Evolutionary conservation across 2,113 vertebrate genomes (phyloP), one percentile per base, ranked within the genome.

Genomic region (Sphaerodactylus townsendi): DNA sequence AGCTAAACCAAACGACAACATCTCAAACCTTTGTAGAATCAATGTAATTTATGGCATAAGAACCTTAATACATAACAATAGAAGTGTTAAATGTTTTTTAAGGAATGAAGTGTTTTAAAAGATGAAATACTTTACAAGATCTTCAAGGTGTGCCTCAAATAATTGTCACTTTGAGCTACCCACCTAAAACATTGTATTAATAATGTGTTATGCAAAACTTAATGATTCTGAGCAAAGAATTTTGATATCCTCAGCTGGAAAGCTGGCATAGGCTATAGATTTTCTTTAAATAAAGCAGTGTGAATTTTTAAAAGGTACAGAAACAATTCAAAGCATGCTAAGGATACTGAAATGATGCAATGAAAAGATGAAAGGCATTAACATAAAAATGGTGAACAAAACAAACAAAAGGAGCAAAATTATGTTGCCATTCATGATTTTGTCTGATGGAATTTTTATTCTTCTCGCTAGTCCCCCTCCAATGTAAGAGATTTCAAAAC

Each of bases 261-360:
- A 82, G 48, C 46, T 56, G 59, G 64, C 77, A 71, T 76, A 76
- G 25, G 14, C 35, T 25, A 66, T 46, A 30, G 62, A 33, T 21
- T 41, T 35, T 41, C 41, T 46, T n/a, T 17, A 79, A 79, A 46
- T 23, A 68, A n/a, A 33, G 77, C 17, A 30, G 23, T n/a, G 10
- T 66, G 28, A 79, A 79, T 66, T 66, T 23, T 48, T 19, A 21
- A 66, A 94, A 93, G 15, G 56, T 10, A 90, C 78, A 71, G 81
- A 86, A 3, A 23, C 0, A 5, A 50, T 77, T 92, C 87, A 79
- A 85, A 89, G 66, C 65, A 75, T 39, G 33, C 53, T 73, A 86
- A 88, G 92, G 90, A 10, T 64, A 81, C 50, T 1, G 62, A 30
- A 37, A 46, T 86, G 86, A 50, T 86, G n/a, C 70, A 93, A 83